These are phyloP conservation scores for Hetaerina americana DNA, from an alignment of 1,140 invertebrate genomes.

Conservation along the genomic window DNA sequence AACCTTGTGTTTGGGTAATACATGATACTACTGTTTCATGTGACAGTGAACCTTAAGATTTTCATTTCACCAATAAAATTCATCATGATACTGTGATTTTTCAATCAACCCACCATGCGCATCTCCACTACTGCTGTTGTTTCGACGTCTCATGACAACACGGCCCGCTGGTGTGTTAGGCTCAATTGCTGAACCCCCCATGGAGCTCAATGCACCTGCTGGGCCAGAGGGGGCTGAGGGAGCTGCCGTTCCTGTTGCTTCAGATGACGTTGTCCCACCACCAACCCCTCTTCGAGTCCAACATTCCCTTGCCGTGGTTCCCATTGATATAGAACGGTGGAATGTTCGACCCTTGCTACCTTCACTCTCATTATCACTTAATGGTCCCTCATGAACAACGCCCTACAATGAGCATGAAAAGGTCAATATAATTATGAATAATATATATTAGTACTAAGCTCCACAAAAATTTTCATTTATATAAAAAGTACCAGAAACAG, in stretches of 20 bases:
- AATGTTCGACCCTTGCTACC: constrained; percentile 40
- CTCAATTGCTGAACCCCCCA: neutral
- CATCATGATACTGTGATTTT: too few relatives aligned
- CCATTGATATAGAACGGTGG: constrained; percentile 54
- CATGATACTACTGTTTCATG: too few relatives aligned
- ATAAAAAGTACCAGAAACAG: too few relatives aligned
- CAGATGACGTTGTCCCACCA: neutral
- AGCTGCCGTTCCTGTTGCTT: too few relatives aligned
- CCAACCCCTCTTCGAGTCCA: constrained; percentile 35
- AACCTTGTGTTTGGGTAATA: too few relatives aligned
- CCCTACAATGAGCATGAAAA: too few relatives aligned
- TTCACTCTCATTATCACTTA: constrained; percentile 40
- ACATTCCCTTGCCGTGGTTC: constrained; percentile 44
- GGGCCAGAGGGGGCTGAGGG: neutral
- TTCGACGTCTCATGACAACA: constrained; percentile 46
- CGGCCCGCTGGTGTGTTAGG: constrained; percentile 30
- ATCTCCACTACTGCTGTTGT: constrained; percentile 59
- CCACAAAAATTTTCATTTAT: too few relatives aligned
- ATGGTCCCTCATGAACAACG: constrained; percentile 36
- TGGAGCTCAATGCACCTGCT: neutral
- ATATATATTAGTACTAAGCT: too few relatives aligned
- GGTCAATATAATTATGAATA: too few relatives aligned
- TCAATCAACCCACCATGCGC: too few relatives aligned
- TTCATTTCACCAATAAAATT: too few relatives aligned
- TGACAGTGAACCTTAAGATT: too few relatives aligned